Conservation (phyloP, 2,888 invertebrate genomes). For the Ichneumoninae sp. region DNA sequence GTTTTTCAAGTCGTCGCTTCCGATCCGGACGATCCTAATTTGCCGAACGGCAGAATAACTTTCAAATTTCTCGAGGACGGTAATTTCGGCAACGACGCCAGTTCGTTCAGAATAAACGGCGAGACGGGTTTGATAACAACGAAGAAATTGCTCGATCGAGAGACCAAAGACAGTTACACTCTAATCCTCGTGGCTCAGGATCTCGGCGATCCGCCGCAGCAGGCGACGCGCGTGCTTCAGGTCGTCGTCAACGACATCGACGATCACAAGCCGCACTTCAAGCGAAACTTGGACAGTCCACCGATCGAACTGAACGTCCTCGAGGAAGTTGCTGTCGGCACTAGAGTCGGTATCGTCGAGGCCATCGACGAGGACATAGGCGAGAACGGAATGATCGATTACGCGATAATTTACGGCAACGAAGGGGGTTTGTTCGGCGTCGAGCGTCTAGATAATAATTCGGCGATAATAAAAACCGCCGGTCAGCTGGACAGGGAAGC, state of each 20-base stretch:
- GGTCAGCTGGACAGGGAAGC: constrained; percentile 89
- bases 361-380: constrained; percentile 91
- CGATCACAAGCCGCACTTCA: constrained; percentile 91
- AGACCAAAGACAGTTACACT: constrained; percentile 90
- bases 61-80: constrained; percentile 91
- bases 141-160: constrained; percentile 89
- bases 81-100: constrained; percentile 82
- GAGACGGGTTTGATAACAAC: constrained; percentile 91
- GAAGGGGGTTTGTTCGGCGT: constrained; percentile 88
- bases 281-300: constrained; percentile 87
- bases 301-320: constrained; percentile 87
- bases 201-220: constrained; percentile 91
- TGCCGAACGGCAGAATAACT: constrained; percentile 90
- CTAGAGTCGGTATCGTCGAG: constrained; percentile 88
- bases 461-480: constrained; percentile 87
- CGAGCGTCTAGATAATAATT: constrained; percentile 88
- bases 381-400: constrained; percentile 91
- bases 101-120: constrained; percentile 80
- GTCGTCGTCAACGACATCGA: constrained; percentile 91
- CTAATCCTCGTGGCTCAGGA: constrained; percentile 92
- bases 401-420: constrained; percentile 90
- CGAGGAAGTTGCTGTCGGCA: constrained; percentile 89
- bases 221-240: constrained; percentile 89
- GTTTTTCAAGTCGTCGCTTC: constrained; percentile 92
- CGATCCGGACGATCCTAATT: constrained; percentile 91